Base-by-base conservation (phyloP, 2,113 vertebrate genomes). In the Alexandromys fortis region DNA sequence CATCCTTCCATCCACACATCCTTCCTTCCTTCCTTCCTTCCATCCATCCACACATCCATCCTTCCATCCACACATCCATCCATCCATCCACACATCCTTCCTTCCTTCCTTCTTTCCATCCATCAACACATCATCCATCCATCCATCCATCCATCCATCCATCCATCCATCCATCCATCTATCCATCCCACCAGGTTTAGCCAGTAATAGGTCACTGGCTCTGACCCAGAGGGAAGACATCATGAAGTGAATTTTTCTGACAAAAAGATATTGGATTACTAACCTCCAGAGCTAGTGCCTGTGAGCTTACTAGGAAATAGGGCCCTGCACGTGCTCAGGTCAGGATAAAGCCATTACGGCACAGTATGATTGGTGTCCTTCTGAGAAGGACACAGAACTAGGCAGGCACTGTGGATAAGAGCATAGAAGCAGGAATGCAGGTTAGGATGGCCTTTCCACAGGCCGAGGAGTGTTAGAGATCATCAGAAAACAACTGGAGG, bases 221-320 rank as follows among this genome's bases (percentile, higher is more conserved):
- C 63, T 16, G 28, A 0, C 0, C 86, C 10, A 14, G 65, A 35
- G 24, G 28, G 0, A 3, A 2, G 49, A 14, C 55, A 4, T 33
- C 35, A 14, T 30, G 47, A 13, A 24, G 24, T 86, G 81, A 38
- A 38, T 1, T 9, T 17, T 9, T 58, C 14, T 26, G 55, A 35
- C 33, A 0, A 28, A 49, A 88, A 65, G 35, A 65, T 4, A 42
- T 0, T 14, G 2, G 91, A 38, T 30, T 82, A 13, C 45, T 77
- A n/a, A 24, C 30, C 14, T 8, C 63, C 13, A 21, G 61, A 5
- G 45, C 38, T 19, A 30, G 13, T 30, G 61, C 6, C 4, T 86
- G 24, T 47, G 63, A 17, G 5, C 42, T 67, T 47, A 47, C 38
- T 17, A 35, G 16, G 38, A 86, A 19, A 45, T 5, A 45, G 61